A percentile compares a stretch with the other conserved stretches of the same genome.
These are phyloP conservation scores for Muscidifurax raptorellus DNA, from an alignment of 1,140 invertebrate species.

Conservation along the genomic window DNA sequence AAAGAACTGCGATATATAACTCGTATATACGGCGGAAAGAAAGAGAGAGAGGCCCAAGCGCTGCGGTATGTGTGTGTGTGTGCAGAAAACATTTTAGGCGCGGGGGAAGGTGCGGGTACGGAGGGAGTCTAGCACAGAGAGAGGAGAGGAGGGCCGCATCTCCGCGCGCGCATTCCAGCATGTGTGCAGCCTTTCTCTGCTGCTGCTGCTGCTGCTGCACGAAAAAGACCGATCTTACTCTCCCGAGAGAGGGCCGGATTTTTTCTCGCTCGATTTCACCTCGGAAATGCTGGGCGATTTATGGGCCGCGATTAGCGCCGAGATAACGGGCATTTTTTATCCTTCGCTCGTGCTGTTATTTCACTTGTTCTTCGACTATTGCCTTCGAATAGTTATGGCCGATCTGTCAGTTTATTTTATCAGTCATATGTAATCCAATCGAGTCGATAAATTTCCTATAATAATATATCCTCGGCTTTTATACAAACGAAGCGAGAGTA, in stretches of 20 bases:
- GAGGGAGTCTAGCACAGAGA: slow-evolving; percentile 72
- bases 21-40: not conserved
- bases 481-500: too few species aligned
- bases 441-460: too few species aligned
- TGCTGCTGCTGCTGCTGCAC: not conserved
- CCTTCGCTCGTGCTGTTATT: slow-evolving; percentile 11
- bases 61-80: too few species aligned
- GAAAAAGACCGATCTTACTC: slow-evolving; percentile 18
- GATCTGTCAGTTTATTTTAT: too few species aligned
- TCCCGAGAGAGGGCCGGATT: slow-evolving; percentile 29
- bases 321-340: slow-evolving; percentile 33
- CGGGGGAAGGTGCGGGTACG: slow-evolving; percentile 22
- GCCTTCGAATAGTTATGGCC: not conserved
- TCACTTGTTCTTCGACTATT: not conserved
- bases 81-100: not conserved
- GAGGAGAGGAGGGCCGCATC: slow-evolving; percentile 56
- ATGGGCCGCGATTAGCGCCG: slow-evolving; percentile 40
- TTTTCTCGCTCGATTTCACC: slow-evolving; percentile 54
- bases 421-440: too few species aligned
- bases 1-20: not conserved
- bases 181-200: slow-evolving; percentile 26
- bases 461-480: too few species aligned
- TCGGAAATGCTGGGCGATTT: slow-evolving; percentile 49
- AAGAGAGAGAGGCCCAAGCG: not conserved
- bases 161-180: slow-evolving; percentile 41